phyloP scores from a whole-genome alignment of 1,140 invertebrate genomes.

The Drosophila bifasciata region DNA sequence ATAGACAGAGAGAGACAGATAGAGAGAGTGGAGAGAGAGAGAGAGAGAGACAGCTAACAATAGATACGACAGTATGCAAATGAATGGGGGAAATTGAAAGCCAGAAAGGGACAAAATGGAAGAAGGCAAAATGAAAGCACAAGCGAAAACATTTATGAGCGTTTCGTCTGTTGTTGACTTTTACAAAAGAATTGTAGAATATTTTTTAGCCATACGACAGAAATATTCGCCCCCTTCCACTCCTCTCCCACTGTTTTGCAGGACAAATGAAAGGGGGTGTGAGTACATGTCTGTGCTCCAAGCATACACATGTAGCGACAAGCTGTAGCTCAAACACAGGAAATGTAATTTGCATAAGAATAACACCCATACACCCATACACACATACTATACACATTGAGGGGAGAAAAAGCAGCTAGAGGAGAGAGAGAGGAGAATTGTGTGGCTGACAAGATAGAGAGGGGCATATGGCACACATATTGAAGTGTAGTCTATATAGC shows the following conservation, averaged over 20 bases:
- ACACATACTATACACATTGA: too few species aligned
- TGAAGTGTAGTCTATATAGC: slow-evolving; percentile 70
- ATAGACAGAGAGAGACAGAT: slow-evolving; percentile 10
- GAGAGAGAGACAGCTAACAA: not conserved
- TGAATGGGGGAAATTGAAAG: slow-evolving; percentile 22
- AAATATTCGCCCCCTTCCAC: not conserved
- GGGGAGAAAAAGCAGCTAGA: not conserved
- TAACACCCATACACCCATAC: slow-evolving; percentile 59
- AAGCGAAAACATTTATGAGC: slow-evolving; percentile 72
- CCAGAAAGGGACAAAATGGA: slow-evolving; percentile 19
- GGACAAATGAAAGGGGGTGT: not conserved
- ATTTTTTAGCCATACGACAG: slow-evolving; percentile 68
- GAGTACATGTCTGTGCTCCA: slow-evolving; percentile 16
- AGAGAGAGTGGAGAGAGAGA: slow-evolving; percentile 11
- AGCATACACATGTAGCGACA: slow-evolving; percentile 70
- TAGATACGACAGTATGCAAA: slow-evolving; percentile 33
- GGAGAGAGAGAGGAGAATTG: slow-evolving; percentile 6
- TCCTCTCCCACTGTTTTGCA: too few species aligned
- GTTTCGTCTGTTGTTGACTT: slow-evolving; percentile 72
- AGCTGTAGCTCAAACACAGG: slow-evolving; percentile 80
- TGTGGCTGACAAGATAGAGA: slow-evolving; percentile 51
- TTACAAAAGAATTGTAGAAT: slow-evolving; percentile 80
- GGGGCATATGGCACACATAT: slow-evolving; percentile 79
- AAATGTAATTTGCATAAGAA: slow-evolving; percentile 82
- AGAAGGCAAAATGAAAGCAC: slow-evolving; percentile 20